These are phyloP conservation scores for Timandra comae DNA, from an alignment of 2,888 invertebrate genomes.

Conservation along the genomic window DNA sequence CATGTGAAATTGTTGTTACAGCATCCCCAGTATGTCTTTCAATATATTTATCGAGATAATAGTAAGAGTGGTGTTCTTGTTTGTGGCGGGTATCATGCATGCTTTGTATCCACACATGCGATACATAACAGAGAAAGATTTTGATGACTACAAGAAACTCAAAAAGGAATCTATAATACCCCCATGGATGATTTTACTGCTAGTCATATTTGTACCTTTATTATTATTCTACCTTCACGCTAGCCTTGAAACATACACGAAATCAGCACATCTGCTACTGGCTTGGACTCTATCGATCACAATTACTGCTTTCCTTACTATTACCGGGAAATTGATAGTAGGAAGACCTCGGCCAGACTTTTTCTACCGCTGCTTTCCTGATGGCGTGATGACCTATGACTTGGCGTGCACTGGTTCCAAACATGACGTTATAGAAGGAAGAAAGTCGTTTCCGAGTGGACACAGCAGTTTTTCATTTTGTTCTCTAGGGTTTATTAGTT, in stretches of 20 bases:
- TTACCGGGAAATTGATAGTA: slow-evolving; percentile 76
- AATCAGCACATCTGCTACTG: slow-evolving; percentile 48
- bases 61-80: slow-evolving; percentile 33
- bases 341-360: slow-evolving; percentile 89
- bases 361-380: slow-evolving; percentile 88
- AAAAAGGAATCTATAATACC: slow-evolving; percentile 81
- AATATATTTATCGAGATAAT: too few species aligned
- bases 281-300: slow-evolving; percentile 78
- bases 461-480: slow-evolving; percentile 89
- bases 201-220: slow-evolving; percentile 79
- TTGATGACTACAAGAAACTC: slow-evolving; percentile 83
- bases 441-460: slow-evolving; percentile 92
- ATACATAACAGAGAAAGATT: slow-evolving; percentile 84
- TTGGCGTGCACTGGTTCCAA: slow-evolving; percentile 80
- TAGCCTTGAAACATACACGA: slow-evolving; percentile 26
- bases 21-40: too few species aligned
- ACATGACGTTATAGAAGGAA: slow-evolving; percentile 81
- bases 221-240: slow-evolving; percentile 65
- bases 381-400: slow-evolving; percentile 71
- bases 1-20: too few species aligned
- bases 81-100: slow-evolving; percentile 66
- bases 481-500: slow-evolving; percentile 82
- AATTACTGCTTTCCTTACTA: slow-evolving; percentile 79
- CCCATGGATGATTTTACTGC: slow-evolving; percentile 76
- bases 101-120: slow-evolving; percentile 78